Base-by-base conservation (phyloP, 2,797 vertebrate genomes). In the Mionectes olivaceus region DNA sequence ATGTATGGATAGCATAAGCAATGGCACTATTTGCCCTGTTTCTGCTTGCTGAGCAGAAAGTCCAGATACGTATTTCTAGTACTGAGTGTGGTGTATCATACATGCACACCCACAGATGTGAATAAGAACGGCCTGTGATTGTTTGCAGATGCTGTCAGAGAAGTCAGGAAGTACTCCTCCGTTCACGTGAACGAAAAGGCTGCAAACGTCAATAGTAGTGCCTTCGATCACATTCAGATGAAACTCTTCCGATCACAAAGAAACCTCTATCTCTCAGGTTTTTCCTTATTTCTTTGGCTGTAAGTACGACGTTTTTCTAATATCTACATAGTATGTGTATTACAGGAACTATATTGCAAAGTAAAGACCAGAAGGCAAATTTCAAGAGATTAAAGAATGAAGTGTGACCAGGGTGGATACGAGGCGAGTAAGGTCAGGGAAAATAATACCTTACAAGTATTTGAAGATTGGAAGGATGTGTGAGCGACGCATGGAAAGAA, bases 201-300 rank as follows among this genome's bases (percentile, higher is more conserved):
- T 27, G 90, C 96, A 91, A 97, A 96, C 63, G 52, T 97, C 85
- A 98, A 97, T 94, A 93, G 98, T 49, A 98, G 96, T 83, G 86
- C 98, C 71, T 98, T 98, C 47, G 99, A 99, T 96, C 98, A 99
- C n/a, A 94, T 99, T 71, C 99, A 99, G 94, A 99, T 99, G 99
- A 99, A 99, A 98, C 98, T 99, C 90, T 99, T 99, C 96, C 97
- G 99, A 93, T 98, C 99, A 0, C 99, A 99, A 97, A 99, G 99
- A 96, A 99, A 99, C 97, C 98, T 99, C 91, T 99, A 99, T 97
- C 98, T 99, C 96, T 99, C 99, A 25, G 99, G 99, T 90, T 99
- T 99, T 97, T 99, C 99, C 13, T 98, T 99, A 83, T 99, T 99
- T 97, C 98, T 99, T 56, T 99, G 99, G 99, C 98, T 99, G 99